Percentiles rank a stretch among this genome's conserved stretches.
phyloP scores from a whole-genome alignment of 2,888 invertebrate species.

The Tachystola acroxantha region DNA sequence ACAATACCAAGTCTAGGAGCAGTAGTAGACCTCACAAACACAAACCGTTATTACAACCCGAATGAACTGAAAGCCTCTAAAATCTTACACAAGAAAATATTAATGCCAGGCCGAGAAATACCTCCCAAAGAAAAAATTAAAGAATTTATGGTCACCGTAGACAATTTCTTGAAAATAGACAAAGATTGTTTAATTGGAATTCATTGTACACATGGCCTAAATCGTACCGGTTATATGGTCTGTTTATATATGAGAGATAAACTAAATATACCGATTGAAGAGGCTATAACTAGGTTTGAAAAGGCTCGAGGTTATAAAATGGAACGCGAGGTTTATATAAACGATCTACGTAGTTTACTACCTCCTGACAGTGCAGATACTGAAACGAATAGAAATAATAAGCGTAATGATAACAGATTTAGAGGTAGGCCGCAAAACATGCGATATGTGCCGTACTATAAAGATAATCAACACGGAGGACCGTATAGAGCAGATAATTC shows the following conservation, averaged over 20 bases:
- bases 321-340: not conserved
- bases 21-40: constrained; percentile 87
- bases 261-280: not conserved
- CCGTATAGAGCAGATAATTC: too few species aligned
- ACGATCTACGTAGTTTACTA: not conserved
- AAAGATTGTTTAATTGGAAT: not conserved
- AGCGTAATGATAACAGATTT: too few species aligned
- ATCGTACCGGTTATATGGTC: not conserved
- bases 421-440: too few species aligned
- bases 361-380: too few species aligned
- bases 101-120: not conserved
- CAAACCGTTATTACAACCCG: constrained; percentile 82
- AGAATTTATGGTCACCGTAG: not conserved
- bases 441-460: too few species aligned
- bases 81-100: not conserved
- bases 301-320: not conserved
- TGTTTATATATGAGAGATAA: not conserved
- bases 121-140: not conserved
- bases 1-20: constrained; percentile 81
- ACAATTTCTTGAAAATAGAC: not conserved
- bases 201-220: not conserved
- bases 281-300: not conserved
- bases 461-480: too few species aligned
- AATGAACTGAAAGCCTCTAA: constrained; percentile 31
- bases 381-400: too few species aligned